Conservation (phyloP, 2,888 invertebrate genomes). For the Cistogaster globosa region DNA sequence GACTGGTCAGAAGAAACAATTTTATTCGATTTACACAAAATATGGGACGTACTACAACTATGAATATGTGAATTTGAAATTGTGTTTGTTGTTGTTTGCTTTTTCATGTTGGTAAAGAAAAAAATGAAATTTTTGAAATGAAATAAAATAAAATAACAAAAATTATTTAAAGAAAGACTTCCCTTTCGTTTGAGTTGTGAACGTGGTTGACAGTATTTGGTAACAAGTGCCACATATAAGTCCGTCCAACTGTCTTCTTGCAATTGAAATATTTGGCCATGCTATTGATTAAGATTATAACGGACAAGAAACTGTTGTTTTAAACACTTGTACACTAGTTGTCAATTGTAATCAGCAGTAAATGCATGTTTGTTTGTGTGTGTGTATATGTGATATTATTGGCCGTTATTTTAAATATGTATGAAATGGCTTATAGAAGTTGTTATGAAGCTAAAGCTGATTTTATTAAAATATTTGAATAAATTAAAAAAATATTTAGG, state of each 20-base stretch:
- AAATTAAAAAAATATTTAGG: conserved; percentile 60
- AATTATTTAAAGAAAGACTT: conserved; percentile 72
- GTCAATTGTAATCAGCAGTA: conserved; percentile 23
- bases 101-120: conserved; percentile 19
- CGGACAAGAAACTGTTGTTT: conserved; percentile 26
- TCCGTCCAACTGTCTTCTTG: conserved; percentile 3
- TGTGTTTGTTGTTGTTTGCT: not conserved
- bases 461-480: conserved; percentile 44
- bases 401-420: conserved; percentile 12
- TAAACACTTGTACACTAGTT: too few relatives aligned
- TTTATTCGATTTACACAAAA: conserved; percentile 25
- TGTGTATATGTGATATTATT: not conserved
- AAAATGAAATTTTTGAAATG: conserved; percentile 27
- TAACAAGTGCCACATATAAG: conserved; percentile 48
- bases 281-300: conserved; percentile 39
- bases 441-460: not conserved
- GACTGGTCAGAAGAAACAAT: not conserved
- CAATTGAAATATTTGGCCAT: conserved; percentile 55
- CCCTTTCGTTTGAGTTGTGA: conserved; percentile 79
- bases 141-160: conserved; percentile 1
- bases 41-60: conserved; percentile 51
- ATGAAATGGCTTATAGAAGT: not conserved
- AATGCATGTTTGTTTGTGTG: conserved; percentile 25
- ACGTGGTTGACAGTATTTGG: conserved; percentile 49
- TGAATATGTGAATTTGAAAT: conserved; percentile 9